Conservation (phyloP, 1,140 invertebrate genomes). For the Monomorium pharaonis region DNA sequence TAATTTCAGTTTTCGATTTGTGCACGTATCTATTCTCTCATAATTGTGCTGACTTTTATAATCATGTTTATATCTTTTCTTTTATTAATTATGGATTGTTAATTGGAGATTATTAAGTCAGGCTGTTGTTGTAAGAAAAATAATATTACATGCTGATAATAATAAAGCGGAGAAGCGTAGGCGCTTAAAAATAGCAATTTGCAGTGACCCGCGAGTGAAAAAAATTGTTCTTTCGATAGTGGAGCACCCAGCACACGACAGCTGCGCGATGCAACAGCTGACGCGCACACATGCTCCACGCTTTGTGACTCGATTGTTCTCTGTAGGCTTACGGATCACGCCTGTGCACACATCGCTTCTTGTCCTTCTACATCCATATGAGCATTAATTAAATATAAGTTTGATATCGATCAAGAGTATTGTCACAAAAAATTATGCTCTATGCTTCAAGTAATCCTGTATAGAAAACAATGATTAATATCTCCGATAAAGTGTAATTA, state of each 20-base stretch:
- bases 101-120: not conserved
- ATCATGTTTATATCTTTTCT: not conserved
- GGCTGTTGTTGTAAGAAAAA: not conserved
- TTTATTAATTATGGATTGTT: not conserved
- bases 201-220: constrained; percentile 21
- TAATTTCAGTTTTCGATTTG: not conserved
- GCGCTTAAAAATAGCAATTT: not conserved
- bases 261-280: constrained; percentile 76
- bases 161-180: not conserved
- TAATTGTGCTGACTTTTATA: not conserved
- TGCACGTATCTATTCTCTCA: not conserved
- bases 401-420: constrained; percentile 9
- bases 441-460: not conserved
- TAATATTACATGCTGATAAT: not conserved
- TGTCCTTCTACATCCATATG: not conserved
- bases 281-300: constrained; percentile 56
- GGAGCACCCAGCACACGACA: constrained; percentile 48
- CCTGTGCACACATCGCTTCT: not conserved
- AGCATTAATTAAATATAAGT: constrained; percentile 27
- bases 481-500: not conserved
- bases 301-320: constrained; percentile 41
- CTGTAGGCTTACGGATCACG: not conserved
- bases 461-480: not conserved
- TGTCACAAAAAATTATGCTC: not conserved
- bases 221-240: constrained; percentile 15